These are phyloP conservation scores for Ditula angustiorana DNA, from an alignment of 2,888 invertebrate genomes.

Conservation along the genomic window DNA sequence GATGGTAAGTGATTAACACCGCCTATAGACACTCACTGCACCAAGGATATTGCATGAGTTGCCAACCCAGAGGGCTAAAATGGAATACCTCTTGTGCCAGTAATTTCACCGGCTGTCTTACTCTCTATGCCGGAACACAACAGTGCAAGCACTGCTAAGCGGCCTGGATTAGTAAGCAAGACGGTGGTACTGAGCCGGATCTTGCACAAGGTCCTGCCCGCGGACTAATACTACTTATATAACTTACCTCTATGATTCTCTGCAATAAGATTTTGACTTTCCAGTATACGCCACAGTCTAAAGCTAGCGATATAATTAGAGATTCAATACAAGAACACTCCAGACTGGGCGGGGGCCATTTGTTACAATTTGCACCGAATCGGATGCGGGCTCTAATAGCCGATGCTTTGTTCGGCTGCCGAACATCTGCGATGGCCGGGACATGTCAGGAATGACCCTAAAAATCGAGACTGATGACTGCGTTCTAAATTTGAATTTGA, in stretches of 20 bases:
- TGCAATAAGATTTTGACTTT: background rate
- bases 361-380: constrained; percentile 47
- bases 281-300: background rate
- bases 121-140: no score
- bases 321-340: constrained; percentile 23
- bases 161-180: no score
- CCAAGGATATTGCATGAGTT: no score
- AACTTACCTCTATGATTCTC: background rate
- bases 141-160: no score
- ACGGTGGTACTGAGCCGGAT: no score
- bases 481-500: constrained; percentile 5
- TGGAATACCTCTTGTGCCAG: no score
- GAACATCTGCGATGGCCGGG: constrained; percentile 22
- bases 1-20: no score
- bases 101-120: no score
- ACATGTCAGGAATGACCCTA: constrained; percentile 8
- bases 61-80: no score
- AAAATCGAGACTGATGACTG: constrained; percentile 2
- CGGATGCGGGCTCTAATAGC: constrained; percentile 40
- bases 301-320: constrained; percentile 28
- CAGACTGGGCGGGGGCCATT: constrained; percentile 40
- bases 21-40: no score
- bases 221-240: no score
- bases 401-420: constrained; percentile 39
- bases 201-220: no score